Percentiles rank a stretch among this genome's conserved stretches.
phyloP scores from a whole-genome alignment of 2,797 vertebrate species.

The Chelon labrosus region DNA sequence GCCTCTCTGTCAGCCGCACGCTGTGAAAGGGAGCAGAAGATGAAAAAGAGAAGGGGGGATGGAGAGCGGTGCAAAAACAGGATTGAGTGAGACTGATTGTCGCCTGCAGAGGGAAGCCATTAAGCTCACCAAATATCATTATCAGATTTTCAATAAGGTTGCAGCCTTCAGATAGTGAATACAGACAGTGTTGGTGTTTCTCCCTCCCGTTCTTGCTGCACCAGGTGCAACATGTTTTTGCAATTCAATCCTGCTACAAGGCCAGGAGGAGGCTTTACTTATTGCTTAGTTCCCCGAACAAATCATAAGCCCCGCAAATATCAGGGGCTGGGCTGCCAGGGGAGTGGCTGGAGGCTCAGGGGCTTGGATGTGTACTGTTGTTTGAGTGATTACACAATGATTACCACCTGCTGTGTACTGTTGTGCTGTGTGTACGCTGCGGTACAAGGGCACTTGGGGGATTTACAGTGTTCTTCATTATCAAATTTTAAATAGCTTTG shows the following conservation, averaged over 20 bases:
- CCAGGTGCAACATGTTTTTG: conserved; percentile 75
- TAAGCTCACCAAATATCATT: conserved; percentile 78
- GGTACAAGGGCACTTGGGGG: conserved; percentile 67
- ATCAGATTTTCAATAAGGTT: conserved; percentile 78
- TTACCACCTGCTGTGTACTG: conserved; percentile 67
- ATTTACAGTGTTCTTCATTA: conserved; percentile 77
- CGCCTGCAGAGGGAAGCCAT: conserved; percentile 73
- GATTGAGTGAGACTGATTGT: conserved; percentile 74
- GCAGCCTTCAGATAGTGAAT: conserved; percentile 69
- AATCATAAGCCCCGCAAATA: conserved; percentile 73
- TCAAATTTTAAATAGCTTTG: conserved; percentile 77
- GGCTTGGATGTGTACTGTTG: conserved; percentile 63
- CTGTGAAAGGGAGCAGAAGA: conserved; percentile 61
- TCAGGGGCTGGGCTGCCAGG: conserved; percentile 55
- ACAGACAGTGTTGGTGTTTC: conserved; percentile 51
- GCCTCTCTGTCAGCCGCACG: conserved; percentile 53
- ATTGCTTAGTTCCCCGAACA: conserved; percentile 76
- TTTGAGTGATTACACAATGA: conserved; percentile 79
- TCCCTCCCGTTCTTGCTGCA: conserved; percentile 45
- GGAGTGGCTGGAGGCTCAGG: conserved; percentile 58
- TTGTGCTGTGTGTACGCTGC: conserved; percentile 49
- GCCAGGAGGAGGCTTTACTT: conserved; percentile 76
- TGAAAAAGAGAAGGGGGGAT: conserved; percentile 49
- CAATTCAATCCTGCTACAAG: conserved; percentile 77
- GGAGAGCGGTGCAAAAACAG: conserved; percentile 40